Evolutionary conservation across 1,140 invertebrate species (phyloP).

Genomic region (Aphaenogaster rudis): DNA sequence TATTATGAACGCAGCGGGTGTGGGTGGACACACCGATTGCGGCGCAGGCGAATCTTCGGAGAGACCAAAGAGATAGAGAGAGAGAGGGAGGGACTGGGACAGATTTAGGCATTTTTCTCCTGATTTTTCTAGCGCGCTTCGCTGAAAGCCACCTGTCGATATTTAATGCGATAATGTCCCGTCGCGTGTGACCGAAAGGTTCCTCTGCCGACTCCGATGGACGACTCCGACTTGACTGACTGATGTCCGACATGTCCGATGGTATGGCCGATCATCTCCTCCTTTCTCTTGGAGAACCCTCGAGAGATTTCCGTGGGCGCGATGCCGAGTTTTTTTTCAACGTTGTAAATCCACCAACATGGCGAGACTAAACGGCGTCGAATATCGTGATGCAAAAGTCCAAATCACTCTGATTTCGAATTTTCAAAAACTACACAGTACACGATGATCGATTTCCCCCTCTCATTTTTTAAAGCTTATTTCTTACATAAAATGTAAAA

Average conservation of each 20-base stretch:
- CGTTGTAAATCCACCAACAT: conserved; percentile 8
- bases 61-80: background rate
- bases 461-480: background rate
- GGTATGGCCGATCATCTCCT: conserved; percentile 56
- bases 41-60: conserved; percentile 50
- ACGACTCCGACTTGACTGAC: conserved; percentile 77
- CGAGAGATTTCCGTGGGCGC: conserved; percentile 39
- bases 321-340: conserved; percentile 27
- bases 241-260: conserved; percentile 72
- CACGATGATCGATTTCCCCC: background rate
- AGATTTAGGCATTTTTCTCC: conserved; percentile 80
- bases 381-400: background rate
- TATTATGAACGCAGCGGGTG: conserved; percentile 83
- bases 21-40: conserved; percentile 75
- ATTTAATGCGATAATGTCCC: conserved; percentile 85
- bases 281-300: conserved; percentile 50
- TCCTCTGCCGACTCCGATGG: conserved; percentile 77
- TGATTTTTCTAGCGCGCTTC: conserved; percentile 77
- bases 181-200: conserved; percentile 81
- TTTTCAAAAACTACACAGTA: background rate
- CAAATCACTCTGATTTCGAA: background rate
- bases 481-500: background rate
- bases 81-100: conserved; percentile 44
- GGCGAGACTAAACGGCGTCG: background rate
- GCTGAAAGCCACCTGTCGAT: conserved; percentile 85